Base-by-base conservation (phyloP, 2,797 vertebrate genomes). In the Acanthurus leucopareius region DNA sequence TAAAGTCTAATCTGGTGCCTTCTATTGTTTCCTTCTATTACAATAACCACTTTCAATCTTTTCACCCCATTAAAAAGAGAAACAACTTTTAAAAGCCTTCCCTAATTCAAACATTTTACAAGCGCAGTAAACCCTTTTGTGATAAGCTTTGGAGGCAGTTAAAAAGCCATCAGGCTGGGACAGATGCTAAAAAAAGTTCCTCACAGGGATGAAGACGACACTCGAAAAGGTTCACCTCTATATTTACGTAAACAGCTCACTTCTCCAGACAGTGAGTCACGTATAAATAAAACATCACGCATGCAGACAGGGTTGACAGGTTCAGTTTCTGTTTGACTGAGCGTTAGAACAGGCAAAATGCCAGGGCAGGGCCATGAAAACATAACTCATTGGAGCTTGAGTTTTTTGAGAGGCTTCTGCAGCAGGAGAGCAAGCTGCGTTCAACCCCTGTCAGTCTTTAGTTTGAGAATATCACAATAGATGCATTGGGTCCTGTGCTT, bases 231-330 rank as follows among this genome's bases (percentile, higher is more conserved):
- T 56, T 80, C 42, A 68, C 19, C 6, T 60, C 15, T 42, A 15
- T 16, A 0, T 77, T 80, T 60, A 69, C 10, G 10, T 74, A 65
- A 78, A 62, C 44, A 42, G 48, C 59, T 65, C 51, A 1, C 67
- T 69, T 52, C 69, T 80, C n/a, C 61, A 80, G 84, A 72, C 58
- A 52, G 61, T 0, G 17, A 77, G 38, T 59, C 69, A 40, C 1
- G 11, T 28, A 76, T 86, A 59, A 83, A 86, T 89, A 61, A 85
- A 89, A 83, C 69, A 83, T 73, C 25, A 47, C 59, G 44, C 58
- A 63, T 25, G 57, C 53, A 48, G 51, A 56, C 20, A 7, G 51
- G 22, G 68, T 72, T 62, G 64, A 59, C 44, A 75, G 63, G 52
- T 48, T 77, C 64, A 40, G 13, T 65, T 52, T 7, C 49, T 15